Conservation (phyloP, 2,113 vertebrate species). For the Bucco capensis region DNA sequence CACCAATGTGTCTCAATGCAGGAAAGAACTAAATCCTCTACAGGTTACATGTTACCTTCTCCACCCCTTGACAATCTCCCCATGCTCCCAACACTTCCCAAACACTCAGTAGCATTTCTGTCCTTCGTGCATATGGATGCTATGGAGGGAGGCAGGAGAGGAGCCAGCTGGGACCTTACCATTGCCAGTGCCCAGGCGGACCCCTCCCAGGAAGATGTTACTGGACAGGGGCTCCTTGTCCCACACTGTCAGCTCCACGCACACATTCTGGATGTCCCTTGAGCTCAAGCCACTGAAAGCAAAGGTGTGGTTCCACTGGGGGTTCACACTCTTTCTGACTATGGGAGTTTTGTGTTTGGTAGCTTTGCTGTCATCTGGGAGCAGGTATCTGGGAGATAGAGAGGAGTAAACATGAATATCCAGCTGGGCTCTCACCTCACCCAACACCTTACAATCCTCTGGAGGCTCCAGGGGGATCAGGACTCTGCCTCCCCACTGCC, state of each 20-base stretch:
- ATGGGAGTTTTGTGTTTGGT: constrained; percentile 96
- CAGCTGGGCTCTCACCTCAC: background rate
- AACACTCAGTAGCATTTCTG: background rate
- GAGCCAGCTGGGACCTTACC: constrained; percentile 70
- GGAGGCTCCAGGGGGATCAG: background rate
- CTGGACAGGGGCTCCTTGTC: constrained; percentile 94
- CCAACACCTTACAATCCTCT: background rate
- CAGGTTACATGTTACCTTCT: background rate
- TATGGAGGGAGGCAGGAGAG: rapidly evolving
- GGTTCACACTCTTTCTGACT: constrained; percentile 88
- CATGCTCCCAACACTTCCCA: background rate
- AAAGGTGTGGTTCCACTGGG: constrained; percentile 95
- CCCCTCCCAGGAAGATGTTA: constrained; percentile 93
- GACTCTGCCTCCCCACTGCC: background rate
- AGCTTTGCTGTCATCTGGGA: constrained; percentile 91
- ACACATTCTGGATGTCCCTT: constrained; percentile 86
- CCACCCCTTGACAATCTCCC: background rate
- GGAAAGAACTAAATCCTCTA: background rate
- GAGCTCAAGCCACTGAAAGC: constrained; percentile 86
- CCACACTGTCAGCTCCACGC: constrained; percentile 94
- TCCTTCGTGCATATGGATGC: background rate
- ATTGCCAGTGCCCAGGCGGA: constrained; percentile 86
- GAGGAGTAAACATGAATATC: background rate
- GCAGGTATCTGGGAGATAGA: constrained; percentile 81
- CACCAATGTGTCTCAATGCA: background rate